phyloP scores from a whole-genome alignment of 2,797 vertebrate species.

The Sparidentex hasta region DNA sequence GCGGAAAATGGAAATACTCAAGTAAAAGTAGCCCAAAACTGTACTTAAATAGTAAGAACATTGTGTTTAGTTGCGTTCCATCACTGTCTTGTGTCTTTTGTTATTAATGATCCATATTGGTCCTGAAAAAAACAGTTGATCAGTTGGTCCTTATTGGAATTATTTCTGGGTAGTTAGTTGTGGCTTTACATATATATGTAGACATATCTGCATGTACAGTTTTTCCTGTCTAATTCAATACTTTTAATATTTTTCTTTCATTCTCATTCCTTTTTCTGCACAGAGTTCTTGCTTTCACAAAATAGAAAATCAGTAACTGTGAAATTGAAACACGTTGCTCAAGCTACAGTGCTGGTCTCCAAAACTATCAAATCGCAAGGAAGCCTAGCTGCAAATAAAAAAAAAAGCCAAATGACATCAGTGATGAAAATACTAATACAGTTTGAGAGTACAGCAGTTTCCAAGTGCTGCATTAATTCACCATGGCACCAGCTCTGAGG shows the following conservation, averaged over 20 bases:
- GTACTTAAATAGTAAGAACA: background rate
- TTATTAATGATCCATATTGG: no score
- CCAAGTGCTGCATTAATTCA: constrained; percentile 68
- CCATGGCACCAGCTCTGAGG: constrained; percentile 42
- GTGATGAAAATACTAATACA: constrained; percentile 57
- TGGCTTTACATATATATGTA: background rate
- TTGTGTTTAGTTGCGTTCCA: no score
- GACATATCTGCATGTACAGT: background rate
- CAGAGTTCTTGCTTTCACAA: constrained; percentile 13
- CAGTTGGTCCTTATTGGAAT: no score
- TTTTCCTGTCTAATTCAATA: background rate
- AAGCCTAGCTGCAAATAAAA: constrained; percentile 31
- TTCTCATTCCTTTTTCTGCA: constrained; percentile 21
- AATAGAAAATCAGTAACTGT: constrained; percentile 37
- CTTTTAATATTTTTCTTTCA: constrained; percentile 1
- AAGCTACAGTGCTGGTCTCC: background rate
- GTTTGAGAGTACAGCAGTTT: constrained; percentile 54
- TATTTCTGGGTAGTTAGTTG: background rate
- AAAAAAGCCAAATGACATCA: constrained; percentile 28
- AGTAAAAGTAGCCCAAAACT: no score
- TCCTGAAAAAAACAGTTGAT: no score
- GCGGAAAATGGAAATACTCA: no score
- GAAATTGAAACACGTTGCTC: constrained; percentile 34
- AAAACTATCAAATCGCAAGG: constrained; percentile 23
- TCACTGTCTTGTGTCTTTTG: no score